phyloP scores from a whole-genome alignment of 2,888 invertebrate genomes.

The Strigamia crassipes region DNA sequence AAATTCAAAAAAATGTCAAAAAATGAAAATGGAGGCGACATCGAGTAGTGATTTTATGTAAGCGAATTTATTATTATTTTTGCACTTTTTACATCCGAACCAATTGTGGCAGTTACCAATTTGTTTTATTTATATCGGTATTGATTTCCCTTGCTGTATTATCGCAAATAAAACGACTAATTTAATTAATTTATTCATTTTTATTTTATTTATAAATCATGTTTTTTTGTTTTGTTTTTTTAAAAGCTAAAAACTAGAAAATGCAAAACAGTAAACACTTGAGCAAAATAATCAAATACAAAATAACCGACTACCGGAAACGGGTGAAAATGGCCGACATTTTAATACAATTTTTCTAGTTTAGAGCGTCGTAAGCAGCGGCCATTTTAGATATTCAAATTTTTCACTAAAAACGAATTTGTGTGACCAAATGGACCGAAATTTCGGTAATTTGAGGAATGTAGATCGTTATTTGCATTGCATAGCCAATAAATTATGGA shows the following conservation, averaged over 20 bases:
- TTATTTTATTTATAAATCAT: background rate
- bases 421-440: too few species aligned
- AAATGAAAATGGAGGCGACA: background rate
- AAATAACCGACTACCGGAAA: too few species aligned
- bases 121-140: background rate
- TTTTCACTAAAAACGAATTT: too few species aligned
- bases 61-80: background rate
- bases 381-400: background rate
- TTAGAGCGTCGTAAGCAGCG: background rate
- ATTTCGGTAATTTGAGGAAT: background rate
- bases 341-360: too few species aligned
- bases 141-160: background rate
- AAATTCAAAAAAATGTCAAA: background rate
- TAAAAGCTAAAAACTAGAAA: conserved; percentile 14
- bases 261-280: conserved; percentile 1
- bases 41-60: background rate
- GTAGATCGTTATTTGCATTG: background rate
- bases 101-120: background rate
- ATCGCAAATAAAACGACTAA: background rate
- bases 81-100: background rate
- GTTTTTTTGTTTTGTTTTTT: background rate
- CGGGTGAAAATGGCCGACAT: too few species aligned
- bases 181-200: background rate
- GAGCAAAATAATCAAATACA: background rate
- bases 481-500: conserved; percentile 11